phyloP scores from a whole-genome alignment of 1,140 invertebrate genomes.

The Chionoecetes opilio region DNA sequence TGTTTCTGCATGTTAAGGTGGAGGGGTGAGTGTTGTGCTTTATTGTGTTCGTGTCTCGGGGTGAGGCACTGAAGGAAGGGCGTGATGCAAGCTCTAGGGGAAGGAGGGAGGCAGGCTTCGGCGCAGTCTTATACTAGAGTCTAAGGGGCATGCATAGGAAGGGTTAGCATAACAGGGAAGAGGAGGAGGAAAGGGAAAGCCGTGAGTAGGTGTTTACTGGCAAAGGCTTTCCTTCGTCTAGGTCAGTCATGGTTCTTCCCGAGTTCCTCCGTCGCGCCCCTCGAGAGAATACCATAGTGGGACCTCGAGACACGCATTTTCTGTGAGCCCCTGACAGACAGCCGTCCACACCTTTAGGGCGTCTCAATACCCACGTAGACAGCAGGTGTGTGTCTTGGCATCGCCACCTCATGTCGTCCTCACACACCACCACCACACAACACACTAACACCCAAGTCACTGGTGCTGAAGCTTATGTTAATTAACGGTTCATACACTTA shows the following conservation, averaged over 20 bases:
- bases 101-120: background rate
- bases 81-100: no score
- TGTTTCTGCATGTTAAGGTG: background rate
- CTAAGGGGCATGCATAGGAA: background rate
- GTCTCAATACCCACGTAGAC: no score
- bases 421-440: no score
- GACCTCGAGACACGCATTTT: conserved; percentile 3
- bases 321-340: background rate
- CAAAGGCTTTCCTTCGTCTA: background rate
- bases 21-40: background rate
- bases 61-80: background rate
- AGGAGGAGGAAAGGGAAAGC: no score
- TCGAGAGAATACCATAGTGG: background rate
- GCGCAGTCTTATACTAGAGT: background rate
- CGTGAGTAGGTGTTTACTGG: background rate
- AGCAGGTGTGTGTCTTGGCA: no score
- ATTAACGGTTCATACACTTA: no score
- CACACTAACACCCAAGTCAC: no score
- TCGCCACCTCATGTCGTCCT: no score
- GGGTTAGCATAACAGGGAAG: background rate
- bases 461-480: no score
- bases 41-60: background rate
- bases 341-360: background rate
- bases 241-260: background rate
- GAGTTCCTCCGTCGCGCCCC: background rate